Evolutionary conservation across 1,140 invertebrate species (phyloP).

Genomic region (Agrypnia vestita): DNA sequence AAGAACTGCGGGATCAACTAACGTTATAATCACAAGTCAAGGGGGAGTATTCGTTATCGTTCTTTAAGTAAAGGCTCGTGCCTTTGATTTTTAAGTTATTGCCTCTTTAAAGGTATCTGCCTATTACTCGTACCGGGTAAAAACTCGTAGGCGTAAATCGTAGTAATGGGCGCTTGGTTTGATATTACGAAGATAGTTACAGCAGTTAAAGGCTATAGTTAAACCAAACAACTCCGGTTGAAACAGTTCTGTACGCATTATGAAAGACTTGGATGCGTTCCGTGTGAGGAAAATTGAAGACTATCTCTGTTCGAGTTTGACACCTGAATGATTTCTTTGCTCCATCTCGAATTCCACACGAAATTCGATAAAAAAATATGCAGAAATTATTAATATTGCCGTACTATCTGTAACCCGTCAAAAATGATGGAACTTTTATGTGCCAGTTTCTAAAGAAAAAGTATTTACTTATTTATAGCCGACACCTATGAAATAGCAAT

Average conservation of each 20-base stretch:
- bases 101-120: conserved; percentile 16
- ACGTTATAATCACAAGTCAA: conserved; percentile 27
- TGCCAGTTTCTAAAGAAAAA: no score
- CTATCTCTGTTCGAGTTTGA: no score
- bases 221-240: neutral
- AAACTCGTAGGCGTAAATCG: conserved; percentile 32
- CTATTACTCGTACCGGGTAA: neutral
- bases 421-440: no score
- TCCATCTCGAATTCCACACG: no score
- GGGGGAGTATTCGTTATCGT: conserved; percentile 12
- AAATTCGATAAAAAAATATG: no score
- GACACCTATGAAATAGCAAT: no score
- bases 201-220: conserved; percentile 7
- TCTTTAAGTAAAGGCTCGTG: conserved; percentile 23
- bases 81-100: conserved; percentile 25
- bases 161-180: conserved; percentile 12
- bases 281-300: no score
- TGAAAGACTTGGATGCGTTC: neutral
- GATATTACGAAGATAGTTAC: conserved; percentile 21
- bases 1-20: neutral
- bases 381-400: no score
- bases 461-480: no score
- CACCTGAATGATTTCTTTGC: no score
- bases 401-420: no score
- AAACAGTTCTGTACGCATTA: neutral